Evolutionary conservation across 92 coral and sea anemone species (phyloP), one percentile per base, ranked within the genome.

Genomic region (Palythoa grandiflora): DNA sequence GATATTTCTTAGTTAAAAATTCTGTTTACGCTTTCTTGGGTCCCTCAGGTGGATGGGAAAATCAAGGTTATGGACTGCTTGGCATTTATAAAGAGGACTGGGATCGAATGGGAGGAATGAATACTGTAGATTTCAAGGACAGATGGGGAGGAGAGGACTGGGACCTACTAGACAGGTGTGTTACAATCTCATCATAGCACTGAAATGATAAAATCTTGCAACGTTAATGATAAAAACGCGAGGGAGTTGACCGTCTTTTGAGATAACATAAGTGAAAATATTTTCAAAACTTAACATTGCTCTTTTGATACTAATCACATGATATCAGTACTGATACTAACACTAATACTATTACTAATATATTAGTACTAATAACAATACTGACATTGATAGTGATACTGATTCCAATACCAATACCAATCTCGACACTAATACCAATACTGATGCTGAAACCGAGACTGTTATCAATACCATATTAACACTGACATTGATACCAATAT

Each of bases 131-230:
- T 70, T 81, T 39, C 17, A 81, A 81, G 57, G 61, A 81, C 40
- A 81, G 86, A 81, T 81, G 86, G 86, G 86, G 86, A 65, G 86
- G 86, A 65, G 86, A 81, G 9, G 86, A 81, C 74, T 81, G 86
- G 86, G 86, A 81, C 14, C 86, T 81, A 66, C 75, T 81, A 20
- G 86, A 81, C 60, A 81, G 86, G 86, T 81, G 57, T 17, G 15
- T 54, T 16, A 19, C 15, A 57, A 57, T 16, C 16, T 12, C 12
- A 57, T 44, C 0, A 44, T 8, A 44, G 7, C 7, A 57, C 9
- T 8, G 9, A 57, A 57, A 3, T 57, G 63, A 9, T 16, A 57
- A 57, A 12, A 3, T 12, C 3, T 57, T 8, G 9, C 11, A 55
- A 57, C 11, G 63, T 12, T 57, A 57, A 57, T 16, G 11, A 57